These are phyloP conservation scores for Drosophila neutralis DNA, from an alignment of 2,888 invertebrate genomes.

Conservation along the genomic window DNA sequence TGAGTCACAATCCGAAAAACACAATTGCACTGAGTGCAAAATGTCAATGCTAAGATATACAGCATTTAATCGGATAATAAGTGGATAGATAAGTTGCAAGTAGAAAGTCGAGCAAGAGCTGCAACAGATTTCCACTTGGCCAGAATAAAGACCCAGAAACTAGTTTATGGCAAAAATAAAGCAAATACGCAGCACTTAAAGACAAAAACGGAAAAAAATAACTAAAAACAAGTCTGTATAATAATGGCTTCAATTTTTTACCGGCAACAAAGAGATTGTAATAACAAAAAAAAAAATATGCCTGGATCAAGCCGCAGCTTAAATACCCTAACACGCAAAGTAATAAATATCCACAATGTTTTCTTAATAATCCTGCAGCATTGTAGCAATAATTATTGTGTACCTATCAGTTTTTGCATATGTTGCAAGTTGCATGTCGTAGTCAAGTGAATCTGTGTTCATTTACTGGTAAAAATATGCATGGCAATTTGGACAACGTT, in stretches of 20 bases:
- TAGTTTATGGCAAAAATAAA: constrained; percentile 59
- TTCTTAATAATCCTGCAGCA: background rate
- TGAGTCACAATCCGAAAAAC: constrained; percentile 33
- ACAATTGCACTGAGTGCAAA: constrained; percentile 37
- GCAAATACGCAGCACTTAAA: constrained; percentile 32
- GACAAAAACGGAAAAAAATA: constrained; percentile 22
- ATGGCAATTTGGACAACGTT: constrained; percentile 74
- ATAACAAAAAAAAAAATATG: constrained; percentile 44
- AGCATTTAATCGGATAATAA: constrained; percentile 31
- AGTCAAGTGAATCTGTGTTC: constrained; percentile 7
- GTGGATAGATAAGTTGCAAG: constrained; percentile 9
- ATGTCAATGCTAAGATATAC: constrained; percentile 21
- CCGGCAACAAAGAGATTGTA: constrained; percentile 73
- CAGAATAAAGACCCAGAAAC: constrained; percentile 66
- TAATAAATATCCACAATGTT: background rate
- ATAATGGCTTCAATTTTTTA: constrained; percentile 76
- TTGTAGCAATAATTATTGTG: background rate
- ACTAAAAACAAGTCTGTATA: constrained; percentile 48
- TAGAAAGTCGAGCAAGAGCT: constrained; percentile 54
- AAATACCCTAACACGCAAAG: constrained; percentile 24
- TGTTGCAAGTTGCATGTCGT: constrained; percentile 7
- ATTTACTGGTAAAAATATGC: constrained; percentile 44
- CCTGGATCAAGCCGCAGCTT: background rate
- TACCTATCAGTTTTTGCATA: background rate
- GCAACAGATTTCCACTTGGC: constrained; percentile 55